Base-by-base conservation (phyloP, 2,113 vertebrate species). In the Piliocolobus tephrosceles region DNA sequence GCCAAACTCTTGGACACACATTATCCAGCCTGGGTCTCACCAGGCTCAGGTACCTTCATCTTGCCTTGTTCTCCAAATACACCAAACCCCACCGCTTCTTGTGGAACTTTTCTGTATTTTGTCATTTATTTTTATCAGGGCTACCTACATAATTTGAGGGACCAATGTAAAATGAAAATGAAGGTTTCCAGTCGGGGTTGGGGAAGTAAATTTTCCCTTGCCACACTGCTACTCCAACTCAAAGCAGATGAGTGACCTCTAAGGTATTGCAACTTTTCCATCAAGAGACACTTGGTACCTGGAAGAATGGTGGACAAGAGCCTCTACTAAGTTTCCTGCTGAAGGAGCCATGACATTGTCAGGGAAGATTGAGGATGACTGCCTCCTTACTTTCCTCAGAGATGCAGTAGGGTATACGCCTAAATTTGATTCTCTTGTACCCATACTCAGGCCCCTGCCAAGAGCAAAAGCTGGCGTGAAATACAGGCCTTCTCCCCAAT, bases 401-500 rank as follows among this genome's bases (percentile, higher is more conserved):
- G 22, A 27, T 23, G 0, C 35, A 22, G 22, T 22, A 68, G 23
- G 10, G 3, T 38, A 1, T 16, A 7, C 3, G 4, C 8, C 27
- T 23, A 86, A 38, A 72, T 43, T 43, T 3, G 20, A 72, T 8
- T 52, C 5, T 66, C 13, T 30, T 73, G 10, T 6, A 58, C 2
- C 0, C 12, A 50, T 12, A 38, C 0, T 2, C 0, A 58, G 10
- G 17, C 25, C 2, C 4, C 13, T 72, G 30, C 11, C 22, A 76
- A 23, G n/a, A 18, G 7, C 32, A 18, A 52, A 45, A 12, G 13
- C 6, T 35, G 9, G 50, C 66, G 11, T 43, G 23, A 85, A 92
- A 73, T 80, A 66, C 3, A 78, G 10, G 8, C 9, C 0, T 72
- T 8, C 27, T 50, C 7, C 14, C 5, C 55, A 84, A 35, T 10